These are phyloP conservation scores for Pterocles burchelli DNA, from an alignment of 2,113 vertebrate species.

Conservation along the genomic window DNA sequence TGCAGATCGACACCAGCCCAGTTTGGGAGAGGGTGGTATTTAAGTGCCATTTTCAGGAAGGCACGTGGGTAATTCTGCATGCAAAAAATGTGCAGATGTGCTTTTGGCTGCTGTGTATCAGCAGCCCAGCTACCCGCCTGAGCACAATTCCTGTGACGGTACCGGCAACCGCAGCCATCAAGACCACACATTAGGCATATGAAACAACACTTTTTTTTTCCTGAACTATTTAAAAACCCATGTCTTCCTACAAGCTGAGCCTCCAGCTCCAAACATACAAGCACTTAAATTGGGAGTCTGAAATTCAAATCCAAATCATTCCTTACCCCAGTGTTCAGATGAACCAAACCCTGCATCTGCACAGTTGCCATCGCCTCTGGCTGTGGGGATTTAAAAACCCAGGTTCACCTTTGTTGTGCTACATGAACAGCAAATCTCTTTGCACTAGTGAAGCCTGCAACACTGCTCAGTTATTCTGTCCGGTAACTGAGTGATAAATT, in stretches of 20 bases:
- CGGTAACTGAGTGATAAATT: not conserved
- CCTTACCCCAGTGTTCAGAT: not conserved
- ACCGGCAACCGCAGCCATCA: rapidly evolving
- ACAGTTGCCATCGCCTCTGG: not conserved
- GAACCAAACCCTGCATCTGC: not conserved
- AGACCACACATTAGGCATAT: not conserved
- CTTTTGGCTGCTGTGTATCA: not conserved
- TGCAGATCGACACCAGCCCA: not conserved
- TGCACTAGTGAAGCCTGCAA: not conserved
- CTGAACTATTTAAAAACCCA: not conserved
- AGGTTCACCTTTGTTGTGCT: not conserved
- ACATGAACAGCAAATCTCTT: not conserved
- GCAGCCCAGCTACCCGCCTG: not conserved
- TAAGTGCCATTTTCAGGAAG: not conserved
- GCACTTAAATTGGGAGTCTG: not conserved
- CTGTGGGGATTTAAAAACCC: not conserved
- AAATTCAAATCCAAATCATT: not conserved
- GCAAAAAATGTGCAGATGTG: not conserved
- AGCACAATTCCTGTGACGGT: not conserved
- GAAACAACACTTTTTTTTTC: not conserved
- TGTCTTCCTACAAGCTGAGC: not conserved
- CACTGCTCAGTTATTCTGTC: not conserved
- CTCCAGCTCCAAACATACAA: not conserved
- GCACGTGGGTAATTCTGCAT: not conserved
- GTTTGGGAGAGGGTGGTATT: not conserved